Conservation (phyloP, 2,797 vertebrate genomes). For the Pseudochirops cupreus region DNA sequence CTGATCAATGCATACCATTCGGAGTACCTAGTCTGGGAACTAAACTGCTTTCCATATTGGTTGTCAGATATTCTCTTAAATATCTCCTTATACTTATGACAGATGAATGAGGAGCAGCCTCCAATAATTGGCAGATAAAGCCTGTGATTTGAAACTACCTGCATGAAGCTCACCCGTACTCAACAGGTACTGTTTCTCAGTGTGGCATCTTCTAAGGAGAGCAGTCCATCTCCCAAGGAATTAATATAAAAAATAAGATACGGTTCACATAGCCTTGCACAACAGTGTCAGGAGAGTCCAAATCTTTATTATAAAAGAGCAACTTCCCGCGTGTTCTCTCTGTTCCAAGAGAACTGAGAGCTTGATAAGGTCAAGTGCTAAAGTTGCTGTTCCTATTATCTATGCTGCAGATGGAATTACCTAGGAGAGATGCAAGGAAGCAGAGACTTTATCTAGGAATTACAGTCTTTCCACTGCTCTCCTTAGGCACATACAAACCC, state of each 20-base stretch:
- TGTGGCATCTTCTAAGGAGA: slow-evolving; percentile 6
- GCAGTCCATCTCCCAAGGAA: slow-evolving; percentile 3
- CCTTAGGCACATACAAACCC: background rate
- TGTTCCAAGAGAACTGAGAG: slow-evolving; percentile 20
- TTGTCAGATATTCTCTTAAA: slow-evolving; percentile 71
- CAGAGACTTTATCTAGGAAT: slow-evolving; percentile 46
- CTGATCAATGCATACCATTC: slow-evolving; percentile 74
- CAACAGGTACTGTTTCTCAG: slow-evolving; percentile 45
- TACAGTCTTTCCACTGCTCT: slow-evolving; percentile 25
- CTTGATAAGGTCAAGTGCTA: slow-evolving; percentile 45
- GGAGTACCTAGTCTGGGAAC: slow-evolving; percentile 60
- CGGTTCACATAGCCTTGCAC: background rate
- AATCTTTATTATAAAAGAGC: slow-evolving; percentile 38
- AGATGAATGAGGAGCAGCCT: slow-evolving; percentile 61
- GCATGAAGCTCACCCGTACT: background rate
- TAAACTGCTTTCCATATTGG: slow-evolving; percentile 58
- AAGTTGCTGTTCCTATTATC: slow-evolving; percentile 35
- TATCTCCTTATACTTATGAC: slow-evolving; percentile 64
- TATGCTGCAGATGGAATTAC: slow-evolving; percentile 20
- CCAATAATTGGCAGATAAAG: slow-evolving; percentile 68
- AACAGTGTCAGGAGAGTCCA: slow-evolving; percentile 21
- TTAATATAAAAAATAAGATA: slow-evolving; percentile 28
- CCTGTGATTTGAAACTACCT: slow-evolving; percentile 22
- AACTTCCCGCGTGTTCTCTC: background rate
- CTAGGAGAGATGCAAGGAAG: slow-evolving; percentile 39